Percentiles rank a stretch among this genome's conserved stretches.
phyloP scores from a whole-genome alignment of 2,113 vertebrate species.

The Sminthopsis crassicaudata region DNA sequence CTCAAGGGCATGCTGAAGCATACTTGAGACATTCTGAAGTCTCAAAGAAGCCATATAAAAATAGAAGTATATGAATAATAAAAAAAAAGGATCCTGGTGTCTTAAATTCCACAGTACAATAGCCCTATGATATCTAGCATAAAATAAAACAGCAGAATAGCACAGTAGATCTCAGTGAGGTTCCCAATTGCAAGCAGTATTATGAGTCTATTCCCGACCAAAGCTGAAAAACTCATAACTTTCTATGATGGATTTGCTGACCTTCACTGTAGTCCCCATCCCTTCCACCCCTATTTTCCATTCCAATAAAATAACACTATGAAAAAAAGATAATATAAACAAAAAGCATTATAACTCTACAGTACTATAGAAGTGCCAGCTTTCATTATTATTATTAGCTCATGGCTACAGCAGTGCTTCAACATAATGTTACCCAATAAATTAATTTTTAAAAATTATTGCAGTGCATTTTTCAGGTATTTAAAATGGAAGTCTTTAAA shows the following conservation, averaged over 20 bases:
- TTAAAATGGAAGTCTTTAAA: neutral
- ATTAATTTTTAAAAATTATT: neutral
- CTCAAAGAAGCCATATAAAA: slow-evolving; percentile 28
- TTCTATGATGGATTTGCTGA: neutral
- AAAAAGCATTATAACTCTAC: neutral
- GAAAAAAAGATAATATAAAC: neutral
- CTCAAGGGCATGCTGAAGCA: slow-evolving; percentile 14
- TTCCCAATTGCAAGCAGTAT: neutral
- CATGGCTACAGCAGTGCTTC: neutral
- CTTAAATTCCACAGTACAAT: slow-evolving; percentile 42
- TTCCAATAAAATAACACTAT: neutral
- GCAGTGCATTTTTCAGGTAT: neutral
- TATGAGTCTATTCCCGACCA: neutral
- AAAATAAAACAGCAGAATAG: slow-evolving; percentile 34
- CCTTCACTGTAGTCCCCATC: neutral
- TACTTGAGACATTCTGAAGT: neutral
- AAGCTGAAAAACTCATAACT: neutral
- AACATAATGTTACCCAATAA: neutral
- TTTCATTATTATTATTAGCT: neutral
- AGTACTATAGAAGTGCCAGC: neutral
- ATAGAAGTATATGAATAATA: slow-evolving; percentile 42
- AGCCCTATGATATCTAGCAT: slow-evolving; percentile 40
- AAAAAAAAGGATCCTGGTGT: neutral
- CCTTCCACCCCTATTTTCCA: neutral
- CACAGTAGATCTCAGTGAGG: neutral